Evolutionary conservation across 1,140 invertebrate species (phyloP), one percentile per base, ranked within the genome.

Genomic region (Drosophila bocki): DNA sequence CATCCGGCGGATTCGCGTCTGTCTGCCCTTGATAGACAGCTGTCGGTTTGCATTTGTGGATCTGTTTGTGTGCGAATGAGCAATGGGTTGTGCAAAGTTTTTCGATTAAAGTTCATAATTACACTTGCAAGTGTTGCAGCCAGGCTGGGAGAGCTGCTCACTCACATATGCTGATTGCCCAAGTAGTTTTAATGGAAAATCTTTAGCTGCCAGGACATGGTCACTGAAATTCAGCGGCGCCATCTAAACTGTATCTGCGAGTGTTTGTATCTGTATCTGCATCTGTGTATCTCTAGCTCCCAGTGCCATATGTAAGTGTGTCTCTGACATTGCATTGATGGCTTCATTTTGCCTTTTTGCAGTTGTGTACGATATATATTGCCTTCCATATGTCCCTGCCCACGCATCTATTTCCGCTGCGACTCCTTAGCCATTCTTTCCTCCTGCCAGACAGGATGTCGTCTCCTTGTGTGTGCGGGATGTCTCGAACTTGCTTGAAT

Each of bases 31-130:
- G 84, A 87, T 74, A 87, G 83, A 80, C 80, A 87, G 71, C 76
- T 77, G 79, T 79, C 76, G 45, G 58, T 76, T 7, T n/a, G 15
- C 6, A 9, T 62, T 15, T 45, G 54, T 48, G 39, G 37, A 12
- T 29, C 17, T 57, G 64, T 39, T 47, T 60, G 35, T 64, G 44
- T 44, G 64, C 6, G 77, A 72, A 81, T 84, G 81, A 78, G 85
- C 85, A 88, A 88, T 88, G 84, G 78, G 74, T 72, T 88, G 81
- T 78, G 69, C 74, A 88, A 88, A 90, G 57, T 88, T 88, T 88
- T 88, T 88, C 84, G 84, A 88, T 88, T 88, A 72, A 88, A 88
- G 85, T 88, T 88, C 84, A 88, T 88, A 88, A 88, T 88, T 88
- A 88, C 85, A 90, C 74, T 87, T 88, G 84, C 84, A 80, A 88